These are phyloP conservation scores for Eolophus roseicapilla DNA, from an alignment of 2,113 vertebrate genomes.

Conservation along the genomic window DNA sequence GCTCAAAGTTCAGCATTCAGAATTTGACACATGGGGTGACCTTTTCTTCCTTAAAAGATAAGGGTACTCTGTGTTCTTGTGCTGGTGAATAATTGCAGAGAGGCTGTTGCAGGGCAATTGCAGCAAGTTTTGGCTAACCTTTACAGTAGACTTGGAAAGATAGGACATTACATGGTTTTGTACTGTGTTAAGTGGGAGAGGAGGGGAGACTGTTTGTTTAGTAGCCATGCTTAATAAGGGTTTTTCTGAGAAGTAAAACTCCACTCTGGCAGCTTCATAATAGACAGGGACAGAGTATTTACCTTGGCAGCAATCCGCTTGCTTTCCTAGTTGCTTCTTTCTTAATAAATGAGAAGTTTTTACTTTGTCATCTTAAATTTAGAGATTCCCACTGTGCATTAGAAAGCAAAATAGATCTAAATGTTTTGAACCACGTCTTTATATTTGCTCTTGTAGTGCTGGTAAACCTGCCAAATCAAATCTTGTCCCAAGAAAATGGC, in stretches of 20 bases:
- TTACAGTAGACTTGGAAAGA: constrained; percentile 33
- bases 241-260: constrained; percentile 33
- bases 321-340: neutral
- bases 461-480: neutral
- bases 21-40: constrained; percentile 14
- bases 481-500: neutral
- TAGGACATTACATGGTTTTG: constrained; percentile 17
- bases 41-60: constrained; percentile 57
- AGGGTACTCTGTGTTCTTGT: constrained; percentile 52
- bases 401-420: neutral
- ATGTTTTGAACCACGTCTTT: neutral
- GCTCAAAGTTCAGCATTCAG: constrained; percentile 48
- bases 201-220: neutral
- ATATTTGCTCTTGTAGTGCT: neutral
- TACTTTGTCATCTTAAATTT: neutral
- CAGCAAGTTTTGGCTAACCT: constrained; percentile 60
- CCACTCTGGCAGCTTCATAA: neutral
- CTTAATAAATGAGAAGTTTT: neutral
- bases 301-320: neutral
- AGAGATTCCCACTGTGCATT: neutral
- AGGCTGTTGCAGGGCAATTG: constrained; percentile 39
- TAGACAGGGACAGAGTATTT: constrained; percentile 7
- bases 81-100: constrained; percentile 54
- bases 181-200: constrained; percentile 30
- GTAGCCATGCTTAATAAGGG: constrained; percentile 30